A percentile compares a stretch with the other conserved stretches of the same genome.
phyloP scores from a whole-genome alignment of 2,113 vertebrate species.

The Heterocephalus glaber region DNA sequence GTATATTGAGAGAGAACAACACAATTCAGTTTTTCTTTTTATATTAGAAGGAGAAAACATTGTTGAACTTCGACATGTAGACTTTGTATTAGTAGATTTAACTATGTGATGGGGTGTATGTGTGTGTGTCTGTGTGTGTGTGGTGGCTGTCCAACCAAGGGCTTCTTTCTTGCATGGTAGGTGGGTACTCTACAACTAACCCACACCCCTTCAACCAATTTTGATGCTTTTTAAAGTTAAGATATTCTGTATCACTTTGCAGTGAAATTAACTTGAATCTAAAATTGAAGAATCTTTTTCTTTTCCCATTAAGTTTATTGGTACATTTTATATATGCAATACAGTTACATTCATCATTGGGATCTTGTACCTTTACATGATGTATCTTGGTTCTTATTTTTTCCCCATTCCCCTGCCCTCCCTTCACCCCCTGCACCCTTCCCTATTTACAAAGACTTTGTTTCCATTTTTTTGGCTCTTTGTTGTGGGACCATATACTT shows the following conservation, averaged over 20 bases:
- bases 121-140: not conserved
- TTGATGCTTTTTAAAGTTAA: slow-evolving; percentile 46
- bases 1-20: not conserved
- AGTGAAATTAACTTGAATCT: not conserved
- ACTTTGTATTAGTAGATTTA: not conserved
- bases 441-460: too few relatives aligned
- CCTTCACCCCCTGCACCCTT: too few relatives aligned
- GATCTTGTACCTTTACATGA: too few relatives aligned
- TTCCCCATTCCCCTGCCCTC: too few relatives aligned
- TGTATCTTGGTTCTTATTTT: too few relatives aligned
- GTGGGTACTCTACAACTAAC: not conserved
- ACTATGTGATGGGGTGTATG: not conserved
- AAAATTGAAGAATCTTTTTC: slow-evolving; percentile 50
- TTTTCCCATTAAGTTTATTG: too few relatives aligned
- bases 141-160: not conserved
- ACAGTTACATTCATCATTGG: too few relatives aligned
- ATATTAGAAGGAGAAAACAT: not conserved
- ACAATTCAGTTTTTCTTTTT: not conserved
- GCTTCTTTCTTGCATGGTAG: not conserved
- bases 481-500: not conserved
- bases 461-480: too few relatives aligned
- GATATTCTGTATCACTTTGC: slow-evolving; percentile 24
- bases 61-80: not conserved
- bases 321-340: not conserved
- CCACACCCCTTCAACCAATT: not conserved